A percentile compares a stretch with the other conserved stretches of the same genome.
Evolutionary conservation across 2,888 invertebrate species (phyloP).

Genomic region (Clostera curtula): DNA sequence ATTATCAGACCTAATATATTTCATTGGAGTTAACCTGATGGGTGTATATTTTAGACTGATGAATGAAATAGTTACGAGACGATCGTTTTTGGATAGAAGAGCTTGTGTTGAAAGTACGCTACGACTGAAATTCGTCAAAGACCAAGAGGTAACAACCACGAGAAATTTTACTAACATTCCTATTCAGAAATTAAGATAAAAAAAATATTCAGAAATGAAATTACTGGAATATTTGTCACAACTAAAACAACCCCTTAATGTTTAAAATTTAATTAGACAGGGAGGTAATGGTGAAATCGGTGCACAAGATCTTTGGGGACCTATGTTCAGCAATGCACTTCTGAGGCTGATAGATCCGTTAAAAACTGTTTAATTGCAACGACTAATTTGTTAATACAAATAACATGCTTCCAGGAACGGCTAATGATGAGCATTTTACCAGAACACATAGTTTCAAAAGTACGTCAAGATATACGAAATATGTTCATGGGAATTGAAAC

Average conservation of each 20-base stretch:
- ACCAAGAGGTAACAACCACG: constrained; percentile 79
- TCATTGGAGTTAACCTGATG: constrained; percentile 84
- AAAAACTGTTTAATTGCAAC: too few relatives aligned
- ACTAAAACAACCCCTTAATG: too few relatives aligned
- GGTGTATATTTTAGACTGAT: constrained; percentile 92
- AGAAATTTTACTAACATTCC: neutral
- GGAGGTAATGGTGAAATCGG: too few relatives aligned
- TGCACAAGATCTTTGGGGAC: too few relatives aligned
- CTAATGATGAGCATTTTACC: constrained; percentile 91
- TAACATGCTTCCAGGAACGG: constrained; percentile 77
- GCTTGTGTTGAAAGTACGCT: constrained; percentile 91
- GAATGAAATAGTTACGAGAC: constrained; percentile 89
- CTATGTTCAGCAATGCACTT: too few relatives aligned
- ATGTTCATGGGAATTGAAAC: constrained; percentile 72
- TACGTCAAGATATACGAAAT: constrained; percentile 73
- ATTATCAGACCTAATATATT: constrained; percentile 81
- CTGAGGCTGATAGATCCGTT: too few relatives aligned
- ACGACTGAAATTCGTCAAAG: constrained; percentile 86
- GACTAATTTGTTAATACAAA: neutral
- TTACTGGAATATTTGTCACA: too few relatives aligned
- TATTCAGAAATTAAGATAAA: neutral
- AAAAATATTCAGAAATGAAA: neutral
- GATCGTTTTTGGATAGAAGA: constrained; percentile 90
- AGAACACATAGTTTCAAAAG: constrained; percentile 82
- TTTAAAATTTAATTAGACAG: too few relatives aligned